These are phyloP conservation scores for Calephelis virginiensis DNA, from an alignment of 1,140 invertebrate species.

Conservation along the genomic window DNA sequence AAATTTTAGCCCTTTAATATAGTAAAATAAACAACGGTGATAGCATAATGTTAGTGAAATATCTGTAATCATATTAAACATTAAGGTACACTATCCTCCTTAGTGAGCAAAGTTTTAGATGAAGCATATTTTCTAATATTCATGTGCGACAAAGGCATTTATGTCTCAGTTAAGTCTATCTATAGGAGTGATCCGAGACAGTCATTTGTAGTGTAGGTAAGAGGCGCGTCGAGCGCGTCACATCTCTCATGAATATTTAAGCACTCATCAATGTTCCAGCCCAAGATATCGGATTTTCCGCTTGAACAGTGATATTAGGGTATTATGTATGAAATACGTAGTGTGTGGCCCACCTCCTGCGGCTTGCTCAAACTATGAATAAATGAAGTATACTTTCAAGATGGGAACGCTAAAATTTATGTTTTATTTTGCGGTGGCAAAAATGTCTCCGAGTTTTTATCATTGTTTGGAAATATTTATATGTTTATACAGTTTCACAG, in stretches of 20 bases:
- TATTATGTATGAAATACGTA: slow-evolving; percentile 43
- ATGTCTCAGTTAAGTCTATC: slow-evolving; percentile 28
- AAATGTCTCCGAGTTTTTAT: not conserved
- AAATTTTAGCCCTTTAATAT: not conserved
- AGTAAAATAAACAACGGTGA: not conserved
- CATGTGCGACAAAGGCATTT: slow-evolving; percentile 27
- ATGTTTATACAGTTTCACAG: not conserved
- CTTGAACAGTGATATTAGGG: slow-evolving; percentile 54
- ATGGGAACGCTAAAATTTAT: slow-evolving; percentile 6
- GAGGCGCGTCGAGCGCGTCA: slow-evolving; percentile 40
- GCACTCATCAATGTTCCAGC: slow-evolving; percentile 59
- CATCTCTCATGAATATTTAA: slow-evolving; percentile 70
- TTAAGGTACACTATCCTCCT: not conserved
- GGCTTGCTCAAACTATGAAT: slow-evolving; percentile 22
- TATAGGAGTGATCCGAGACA: slow-evolving; percentile 47
- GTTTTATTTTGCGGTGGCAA: not conserved
- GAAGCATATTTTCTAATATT: slow-evolving; percentile 23
- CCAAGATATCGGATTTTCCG: slow-evolving; percentile 72
- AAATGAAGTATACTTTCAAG: slow-evolving; percentile 19
- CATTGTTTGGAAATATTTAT: not conserved
- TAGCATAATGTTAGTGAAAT: not conserved
- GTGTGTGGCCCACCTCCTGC: slow-evolving; percentile 10
- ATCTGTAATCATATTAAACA: not conserved
- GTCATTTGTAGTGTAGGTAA: slow-evolving; percentile 54
- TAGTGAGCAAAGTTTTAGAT: slow-evolving; percentile 4